Evolutionary conservation across 2,888 invertebrate genomes (phyloP).

Genomic region (Meiosimyza platycephala): DNA sequence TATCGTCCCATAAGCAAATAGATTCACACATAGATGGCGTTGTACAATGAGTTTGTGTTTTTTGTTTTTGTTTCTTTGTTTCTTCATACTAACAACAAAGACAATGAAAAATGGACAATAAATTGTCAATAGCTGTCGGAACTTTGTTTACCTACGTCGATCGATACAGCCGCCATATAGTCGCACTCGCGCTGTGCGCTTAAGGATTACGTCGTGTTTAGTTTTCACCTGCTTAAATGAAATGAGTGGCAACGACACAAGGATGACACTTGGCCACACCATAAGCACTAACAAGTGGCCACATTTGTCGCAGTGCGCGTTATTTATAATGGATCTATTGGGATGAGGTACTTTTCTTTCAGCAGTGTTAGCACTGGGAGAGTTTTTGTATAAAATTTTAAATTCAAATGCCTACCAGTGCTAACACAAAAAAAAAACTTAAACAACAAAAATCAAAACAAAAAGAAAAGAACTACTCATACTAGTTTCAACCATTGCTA

Average conservation of each 20-base stretch:
- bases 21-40: conserved; percentile 16
- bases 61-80: background rate
- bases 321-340: background rate
- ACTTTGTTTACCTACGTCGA: conserved; percentile 4
- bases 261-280: conserved; percentile 26
- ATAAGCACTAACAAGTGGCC: conserved; percentile 27
- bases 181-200: background rate
- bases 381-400: no score
- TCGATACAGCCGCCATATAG: background rate
- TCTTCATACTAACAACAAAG: background rate
- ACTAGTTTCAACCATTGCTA: no score
- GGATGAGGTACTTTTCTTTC: background rate
- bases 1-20: conserved; percentile 1
- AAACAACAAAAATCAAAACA: no score
- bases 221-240: conserved; percentile 29
- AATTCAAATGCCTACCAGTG: no score
- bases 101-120: conserved; percentile 23
- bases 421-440: no score
- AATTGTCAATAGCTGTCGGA: conserved; percentile 38
- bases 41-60: background rate
- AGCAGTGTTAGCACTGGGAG: no score
- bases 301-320: conserved; percentile 14
- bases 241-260: background rate
- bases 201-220: background rate
- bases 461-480: no score